Conservation (phyloP, 2,113 vertebrate genomes). For the Podilymbus podiceps region DNA sequence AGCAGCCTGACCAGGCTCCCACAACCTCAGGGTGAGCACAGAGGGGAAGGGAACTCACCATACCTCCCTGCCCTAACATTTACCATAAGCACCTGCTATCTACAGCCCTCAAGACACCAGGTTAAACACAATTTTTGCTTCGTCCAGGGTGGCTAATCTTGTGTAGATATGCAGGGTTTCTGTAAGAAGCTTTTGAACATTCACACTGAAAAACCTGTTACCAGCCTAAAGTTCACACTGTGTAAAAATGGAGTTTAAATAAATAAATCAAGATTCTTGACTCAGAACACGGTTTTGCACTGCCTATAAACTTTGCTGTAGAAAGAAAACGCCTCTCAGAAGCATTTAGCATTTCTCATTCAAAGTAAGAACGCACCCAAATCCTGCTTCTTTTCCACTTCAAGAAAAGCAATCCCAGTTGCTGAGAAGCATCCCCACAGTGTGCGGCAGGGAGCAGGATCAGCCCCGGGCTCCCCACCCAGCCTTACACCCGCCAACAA, state of each 20-base stretch:
- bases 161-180: background rate
- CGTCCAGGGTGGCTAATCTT: background rate
- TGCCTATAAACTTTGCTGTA: background rate
- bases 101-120: background rate
- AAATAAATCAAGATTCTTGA: background rate
- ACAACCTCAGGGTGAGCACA: background rate
- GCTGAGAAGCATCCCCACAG: rapidly evolving
- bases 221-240: background rate
- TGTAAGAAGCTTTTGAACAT: background rate
- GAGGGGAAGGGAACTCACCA: background rate
- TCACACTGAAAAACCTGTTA: background rate
- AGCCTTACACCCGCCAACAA: background rate
- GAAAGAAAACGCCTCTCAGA: background rate
- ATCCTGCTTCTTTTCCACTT: background rate
- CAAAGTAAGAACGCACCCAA: background rate
- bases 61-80: background rate
- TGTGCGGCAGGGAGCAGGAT: background rate
- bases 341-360: background rate
- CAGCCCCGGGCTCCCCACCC: background rate
- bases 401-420: background rate
- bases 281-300: background rate
- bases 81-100: background rate
- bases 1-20: background rate
- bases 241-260: no score
- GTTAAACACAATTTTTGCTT: background rate